These are phyloP conservation scores for Alloplasta piceator DNA, from an alignment of 2,888 invertebrate species.

Conservation along the genomic window DNA sequence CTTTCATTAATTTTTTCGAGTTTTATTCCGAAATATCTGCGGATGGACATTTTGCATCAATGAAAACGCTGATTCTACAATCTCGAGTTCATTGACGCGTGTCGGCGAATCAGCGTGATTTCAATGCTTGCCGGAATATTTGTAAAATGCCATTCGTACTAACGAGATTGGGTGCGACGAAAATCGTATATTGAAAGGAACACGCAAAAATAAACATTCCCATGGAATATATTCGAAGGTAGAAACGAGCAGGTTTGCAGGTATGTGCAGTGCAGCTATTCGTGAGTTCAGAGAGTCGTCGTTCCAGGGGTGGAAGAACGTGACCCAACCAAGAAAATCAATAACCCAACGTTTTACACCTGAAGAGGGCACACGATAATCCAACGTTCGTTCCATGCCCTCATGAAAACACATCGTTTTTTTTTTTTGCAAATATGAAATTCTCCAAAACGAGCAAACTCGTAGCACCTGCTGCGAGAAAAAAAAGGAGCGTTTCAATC, in stretches of 20 bases:
- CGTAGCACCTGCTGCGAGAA: too few relatives aligned
- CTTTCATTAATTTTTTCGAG: too few relatives aligned
- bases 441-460: too few relatives aligned
- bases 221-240: neutral
- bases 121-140: neutral
- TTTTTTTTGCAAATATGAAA: too few relatives aligned
- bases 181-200: slow-evolving; percentile 12
- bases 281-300: slow-evolving; percentile 28
- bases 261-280: slow-evolving; percentile 54
- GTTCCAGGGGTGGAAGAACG: slow-evolving; percentile 63
- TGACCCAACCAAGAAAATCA: slow-evolving; percentile 73
- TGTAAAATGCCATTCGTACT: neutral
- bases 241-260: slow-evolving; percentile 59
- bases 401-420: slow-evolving; percentile 9
- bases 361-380: slow-evolving; percentile 68
- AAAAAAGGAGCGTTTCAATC: too few relatives aligned
- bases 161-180: neutral
- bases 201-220: slow-evolving; percentile 15
- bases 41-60: too few relatives aligned
- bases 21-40: too few relatives aligned
- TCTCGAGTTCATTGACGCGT: neutral
- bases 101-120: too few relatives aligned
- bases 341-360: slow-evolving; percentile 73
- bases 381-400: slow-evolving; percentile 58
- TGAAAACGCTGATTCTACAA: neutral